phyloP scores from a whole-genome alignment of 2,888 invertebrate genomes.

The Oxyscelio sp. region DNA sequence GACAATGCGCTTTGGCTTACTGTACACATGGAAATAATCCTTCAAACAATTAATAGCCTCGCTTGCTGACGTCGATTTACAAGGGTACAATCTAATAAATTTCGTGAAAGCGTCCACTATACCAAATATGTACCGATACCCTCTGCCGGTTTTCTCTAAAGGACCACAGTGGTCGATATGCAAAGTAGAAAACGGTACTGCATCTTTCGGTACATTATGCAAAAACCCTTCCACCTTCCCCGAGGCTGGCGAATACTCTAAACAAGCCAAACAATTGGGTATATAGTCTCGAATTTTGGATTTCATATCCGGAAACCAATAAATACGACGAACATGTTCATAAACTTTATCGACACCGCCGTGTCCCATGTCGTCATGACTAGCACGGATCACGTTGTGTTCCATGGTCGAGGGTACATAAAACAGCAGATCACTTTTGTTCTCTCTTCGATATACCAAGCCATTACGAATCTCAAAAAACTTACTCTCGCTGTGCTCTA shows the following conservation, averaged over 20 bases:
- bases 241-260: slow-evolving; percentile 32
- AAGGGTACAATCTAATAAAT: too few species aligned
- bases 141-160: not conserved
- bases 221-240: slow-evolving; percentile 53
- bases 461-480: slow-evolving; percentile 72
- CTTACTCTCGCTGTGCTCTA: slow-evolving; percentile 53
- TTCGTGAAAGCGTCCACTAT: too few species aligned
- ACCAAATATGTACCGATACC: too few species aligned
- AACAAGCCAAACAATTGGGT: slow-evolving; percentile 53
- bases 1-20: not conserved
- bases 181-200: not conserved
- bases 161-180: not conserved
- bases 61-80: too few species aligned
- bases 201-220: not conserved
- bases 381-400: slow-evolving; percentile 54
- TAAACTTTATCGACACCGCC: slow-evolving; percentile 66
- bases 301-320: slow-evolving; percentile 59
- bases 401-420: slow-evolving; percentile 70
- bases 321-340: slow-evolving; percentile 32
- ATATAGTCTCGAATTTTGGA: slow-evolving; percentile 30
- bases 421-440: slow-evolving; percentile 53
- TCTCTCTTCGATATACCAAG: slow-evolving; percentile 66
- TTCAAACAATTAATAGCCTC: not conserved
- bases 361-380: slow-evolving; percentile 66
- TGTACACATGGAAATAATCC: not conserved